These are phyloP conservation scores for Paramisgurnus dabryanus DNA, from an alignment of 2,113 vertebrate genomes.

Conservation along the genomic window DNA sequence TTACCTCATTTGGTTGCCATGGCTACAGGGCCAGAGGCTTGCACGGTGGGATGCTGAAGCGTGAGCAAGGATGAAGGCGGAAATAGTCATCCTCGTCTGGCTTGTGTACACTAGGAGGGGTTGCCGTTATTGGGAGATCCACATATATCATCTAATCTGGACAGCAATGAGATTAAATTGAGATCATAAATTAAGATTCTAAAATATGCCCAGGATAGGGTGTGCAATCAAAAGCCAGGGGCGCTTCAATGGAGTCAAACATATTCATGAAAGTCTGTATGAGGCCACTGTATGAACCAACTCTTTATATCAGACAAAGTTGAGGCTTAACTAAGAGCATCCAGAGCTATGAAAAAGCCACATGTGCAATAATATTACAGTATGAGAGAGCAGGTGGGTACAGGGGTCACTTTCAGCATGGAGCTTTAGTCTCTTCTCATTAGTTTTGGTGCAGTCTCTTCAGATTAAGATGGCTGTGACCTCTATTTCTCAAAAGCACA, in stretches of 20 bases:
- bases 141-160: not conserved
- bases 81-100: slow-evolving; percentile 4
- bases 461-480: slow-evolving; percentile 48
- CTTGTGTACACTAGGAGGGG: slow-evolving; percentile 34
- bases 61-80: slow-evolving; percentile 49
- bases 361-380: too few relatives aligned
- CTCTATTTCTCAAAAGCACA: not conserved
- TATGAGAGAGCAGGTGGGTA: not conserved
- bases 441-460: slow-evolving; percentile 41
- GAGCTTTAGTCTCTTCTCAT: slow-evolving; percentile 32
- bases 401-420: not conserved
- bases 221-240: too few relatives aligned
- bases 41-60: slow-evolving; percentile 68
- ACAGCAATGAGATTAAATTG: not conserved
- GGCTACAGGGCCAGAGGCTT: slow-evolving; percentile 75
- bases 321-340: too few relatives aligned
- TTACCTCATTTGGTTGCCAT: slow-evolving; percentile 78
- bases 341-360: too few relatives aligned
- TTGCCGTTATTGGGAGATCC: slow-evolving; percentile 14
- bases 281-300: too few relatives aligned
- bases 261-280: too few relatives aligned
- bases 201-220: too few relatives aligned
- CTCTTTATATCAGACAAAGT: too few relatives aligned
- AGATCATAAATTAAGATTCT: too few relatives aligned
- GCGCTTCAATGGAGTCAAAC: too few relatives aligned